Evolutionary conservation across 2,113 vertebrate species (phyloP), one percentile per base, ranked within the genome.

Genomic region (Amazona vittata): DNA sequence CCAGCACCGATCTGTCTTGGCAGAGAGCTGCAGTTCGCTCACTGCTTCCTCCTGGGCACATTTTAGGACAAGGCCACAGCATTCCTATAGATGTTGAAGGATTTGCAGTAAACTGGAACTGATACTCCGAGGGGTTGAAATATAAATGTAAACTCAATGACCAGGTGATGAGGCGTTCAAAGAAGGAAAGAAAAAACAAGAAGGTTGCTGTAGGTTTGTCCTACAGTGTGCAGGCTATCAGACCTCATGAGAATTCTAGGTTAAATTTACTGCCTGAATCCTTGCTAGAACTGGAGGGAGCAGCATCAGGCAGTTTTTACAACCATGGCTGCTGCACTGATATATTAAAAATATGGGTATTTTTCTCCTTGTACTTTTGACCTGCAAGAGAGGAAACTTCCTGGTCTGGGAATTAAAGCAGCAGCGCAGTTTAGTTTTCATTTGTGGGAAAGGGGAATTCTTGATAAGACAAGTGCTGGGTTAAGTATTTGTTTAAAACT

Each of bases 401-500:
- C 91, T 89, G 77, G 73, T 91, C 83, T 95, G 90, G 94, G 94
- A 97, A 95, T 97, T 97, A 94, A 96, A 96, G 94, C 31, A 97
- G 77, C 90, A 96, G 77, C 82, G 83, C 64, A 86, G 88, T 95
- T 97, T 96, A 97, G 76, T 52, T 83, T 96, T 95, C 79, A 90
- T 89, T 81, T 96, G 86, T n/a, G 25, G 84, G 85, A 89, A 97
- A 43, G 26, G 31, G 94, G 87, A 97, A 95, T 91, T 94, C 79
- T 95, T 96, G 78, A 96, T 94, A 97, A 96, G 94, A 96, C 82
- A 96, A 95, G 95, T 96, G 87, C 84, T 95, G 86, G 89, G 86
- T 96, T 95, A 96, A 98, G 95, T 90, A 96, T 94, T 97, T 97
- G 83, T 97, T 97, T 97, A 95, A 97, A 97, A 91, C 71, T 20